Percentiles rank a stretch among this genome's conserved stretches.
These are phyloP conservation scores for Sebastes schlegelii DNA, from an alignment of 2,113 vertebrate genomes.

Conservation along the genomic window DNA sequence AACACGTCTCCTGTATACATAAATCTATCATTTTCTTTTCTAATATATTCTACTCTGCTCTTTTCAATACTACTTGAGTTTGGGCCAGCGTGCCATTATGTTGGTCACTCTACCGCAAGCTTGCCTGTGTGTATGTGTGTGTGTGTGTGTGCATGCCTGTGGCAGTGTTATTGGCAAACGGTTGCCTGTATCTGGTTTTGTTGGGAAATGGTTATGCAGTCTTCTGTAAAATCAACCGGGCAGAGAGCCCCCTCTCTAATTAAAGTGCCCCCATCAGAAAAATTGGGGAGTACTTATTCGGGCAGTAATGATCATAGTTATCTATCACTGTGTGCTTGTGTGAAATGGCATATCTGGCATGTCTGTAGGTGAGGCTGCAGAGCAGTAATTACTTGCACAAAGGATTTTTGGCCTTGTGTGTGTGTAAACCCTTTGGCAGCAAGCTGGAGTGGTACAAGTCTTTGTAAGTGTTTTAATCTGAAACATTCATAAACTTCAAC, in stretches of 20 bases:
- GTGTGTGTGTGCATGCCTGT: neutral
- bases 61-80: neutral
- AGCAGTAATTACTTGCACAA: neutral
- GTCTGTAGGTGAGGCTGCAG: neutral
- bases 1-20: neutral
- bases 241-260: conserved; percentile 29
- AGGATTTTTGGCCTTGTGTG: neutral
- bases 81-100: neutral
- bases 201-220: neutral
- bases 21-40: too few species aligned
- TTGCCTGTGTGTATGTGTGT: neutral
- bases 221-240: neutral
- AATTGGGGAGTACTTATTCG: neutral
- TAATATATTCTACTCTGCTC: neutral
- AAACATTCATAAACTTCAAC: neutral
- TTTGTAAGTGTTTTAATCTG: neutral
- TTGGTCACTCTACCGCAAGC: neutral
- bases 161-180: neutral
- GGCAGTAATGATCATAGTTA: conserved; percentile 7
- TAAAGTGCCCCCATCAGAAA: neutral
- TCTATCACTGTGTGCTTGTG: conserved; percentile 14
- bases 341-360: neutral
- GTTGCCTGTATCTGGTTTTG: neutral
- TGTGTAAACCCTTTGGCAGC: neutral
- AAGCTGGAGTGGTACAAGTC: too few species aligned